phyloP scores from a whole-genome alignment of 2,888 invertebrate species.

The Spialia ferax region DNA sequence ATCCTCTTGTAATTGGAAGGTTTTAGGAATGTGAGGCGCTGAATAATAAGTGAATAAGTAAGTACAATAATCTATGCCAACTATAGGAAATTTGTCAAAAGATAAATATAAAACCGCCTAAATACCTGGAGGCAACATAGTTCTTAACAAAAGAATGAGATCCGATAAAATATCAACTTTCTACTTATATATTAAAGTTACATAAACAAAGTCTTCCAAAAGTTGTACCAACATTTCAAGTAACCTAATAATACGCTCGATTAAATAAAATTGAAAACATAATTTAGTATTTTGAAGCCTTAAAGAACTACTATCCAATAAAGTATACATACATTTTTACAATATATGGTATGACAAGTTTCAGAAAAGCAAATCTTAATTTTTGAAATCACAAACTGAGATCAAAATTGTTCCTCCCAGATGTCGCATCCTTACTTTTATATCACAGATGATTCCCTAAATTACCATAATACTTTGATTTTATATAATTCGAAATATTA shows the following conservation, averaged over 20 bases:
- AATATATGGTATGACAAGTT: constrained; percentile 50
- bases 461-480: constrained; percentile 80
- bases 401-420: constrained; percentile 75
- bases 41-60: constrained; percentile 24
- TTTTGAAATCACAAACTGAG: constrained; percentile 74
- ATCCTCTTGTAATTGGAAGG: constrained; percentile 31
- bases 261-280: constrained; percentile 31
- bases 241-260: constrained; percentile 35
- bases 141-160: constrained; percentile 69
- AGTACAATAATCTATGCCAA: constrained; percentile 23
- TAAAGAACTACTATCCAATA: constrained; percentile 34
- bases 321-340: constrained; percentile 43
- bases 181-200: constrained; percentile 39
- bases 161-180: constrained; percentile 57
- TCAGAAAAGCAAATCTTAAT: constrained; percentile 52
- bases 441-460: constrained; percentile 83
- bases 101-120: constrained; percentile 45
- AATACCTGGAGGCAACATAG: constrained; percentile 58
- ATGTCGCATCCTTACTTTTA: constrained; percentile 75
- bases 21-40: constrained; percentile 43
- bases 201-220: constrained; percentile 40
- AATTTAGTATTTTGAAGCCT: constrained; percentile 19
- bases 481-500: constrained; percentile 53
- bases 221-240: constrained; percentile 40
- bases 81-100: constrained; percentile 26